Conservation (phyloP, 2,888 invertebrate species). For the Zygothrica quintamaculata region DNA sequence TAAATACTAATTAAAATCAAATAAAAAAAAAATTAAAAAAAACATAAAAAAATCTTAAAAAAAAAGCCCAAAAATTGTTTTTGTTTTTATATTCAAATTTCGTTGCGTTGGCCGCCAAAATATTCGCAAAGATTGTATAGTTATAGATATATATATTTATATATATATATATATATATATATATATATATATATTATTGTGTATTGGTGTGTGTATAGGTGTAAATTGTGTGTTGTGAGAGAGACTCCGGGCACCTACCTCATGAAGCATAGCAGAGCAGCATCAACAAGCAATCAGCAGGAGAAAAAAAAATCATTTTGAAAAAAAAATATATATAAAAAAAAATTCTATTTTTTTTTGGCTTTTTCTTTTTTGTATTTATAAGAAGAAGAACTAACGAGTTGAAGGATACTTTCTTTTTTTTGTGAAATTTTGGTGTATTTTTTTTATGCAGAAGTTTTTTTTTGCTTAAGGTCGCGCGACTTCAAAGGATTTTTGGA, state of each 20-base stretch:
- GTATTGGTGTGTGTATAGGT: not conserved
- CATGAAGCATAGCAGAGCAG: constrained; percentile 36
- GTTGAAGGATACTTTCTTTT: constrained; percentile 16
- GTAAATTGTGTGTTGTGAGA: not conserved
- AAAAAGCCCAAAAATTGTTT: not conserved
- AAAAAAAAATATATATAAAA: not conserved
- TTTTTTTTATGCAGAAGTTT: too few relatives aligned
- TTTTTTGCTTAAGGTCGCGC: constrained; percentile 8
- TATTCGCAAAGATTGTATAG: not conserved
- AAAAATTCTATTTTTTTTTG: too few relatives aligned
- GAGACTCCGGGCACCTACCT: constrained; percentile 39
- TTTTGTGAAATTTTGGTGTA: too few relatives aligned
- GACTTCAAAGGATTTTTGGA: constrained; percentile 16
- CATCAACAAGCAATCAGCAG: constrained; percentile 42
- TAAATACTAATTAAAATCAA: constrained; percentile 64
- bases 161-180: not conserved
- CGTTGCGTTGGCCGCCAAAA: constrained; percentile 21
- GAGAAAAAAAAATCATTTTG: not conserved
- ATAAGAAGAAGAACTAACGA: constrained; percentile 8
- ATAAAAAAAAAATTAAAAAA: constrained; percentile 10
- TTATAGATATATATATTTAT: not conserved
- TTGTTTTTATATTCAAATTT: not conserved
- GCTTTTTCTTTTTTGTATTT: not conserved
- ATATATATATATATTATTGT: not conserved
- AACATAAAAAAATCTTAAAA: constrained; percentile 27